Base-by-base conservation (phyloP, 2,797 vertebrate genomes). In the Aplochiton taeniatus region DNA sequence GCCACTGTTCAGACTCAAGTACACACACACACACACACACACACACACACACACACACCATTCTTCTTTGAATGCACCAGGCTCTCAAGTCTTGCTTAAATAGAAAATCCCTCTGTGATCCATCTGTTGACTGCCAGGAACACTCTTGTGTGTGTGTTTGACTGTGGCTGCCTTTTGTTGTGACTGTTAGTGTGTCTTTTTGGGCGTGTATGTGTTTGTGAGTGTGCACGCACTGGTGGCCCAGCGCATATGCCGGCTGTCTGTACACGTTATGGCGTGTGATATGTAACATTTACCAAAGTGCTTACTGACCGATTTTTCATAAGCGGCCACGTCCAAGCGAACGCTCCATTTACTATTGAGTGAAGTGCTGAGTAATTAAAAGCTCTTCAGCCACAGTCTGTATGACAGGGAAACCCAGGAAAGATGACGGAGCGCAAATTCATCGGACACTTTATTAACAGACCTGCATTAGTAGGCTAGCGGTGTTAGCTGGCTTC, bases 371-470 rank as follows among this genome's bases (percentile, higher is more conserved):
- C 79, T 74, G 83, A 79, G 81, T 83, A 85, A 89, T 86, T 86
- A 86, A 83, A 83, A 12, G 54, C 70, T 74, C 74, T 75, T 72
- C 59, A 73, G 75, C 53, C 19, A 67, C 68, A 74, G 66, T 73
- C 65, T 73, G 67, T 63, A 57, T 70, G 76, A 70, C 66, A 52
- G 68, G 42, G 51, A 69, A 59, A 41, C 18, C 11, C 50, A 1
- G 31, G 66, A 64, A 77, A 84, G 81, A 83, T 80, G 81, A 85
- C 81, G 83, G 71, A 68, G 79, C 42, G 43, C 13, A 51, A 87
- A 84, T 85, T 77, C 81, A 83, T 86, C 85, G 78, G 80, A 65
- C 73, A 64, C 76, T 82, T 82, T 88, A 83, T 84, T 81, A 86
- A 55, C 56, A 45, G 63, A 48, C 58, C 11, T 41, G 12, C 65